A percentile compares a stretch with the other conserved stretches of the same genome.
Evolutionary conservation across 1,140 invertebrate genomes (phyloP).

Genomic region (Drosophila grimshawi): DNA sequence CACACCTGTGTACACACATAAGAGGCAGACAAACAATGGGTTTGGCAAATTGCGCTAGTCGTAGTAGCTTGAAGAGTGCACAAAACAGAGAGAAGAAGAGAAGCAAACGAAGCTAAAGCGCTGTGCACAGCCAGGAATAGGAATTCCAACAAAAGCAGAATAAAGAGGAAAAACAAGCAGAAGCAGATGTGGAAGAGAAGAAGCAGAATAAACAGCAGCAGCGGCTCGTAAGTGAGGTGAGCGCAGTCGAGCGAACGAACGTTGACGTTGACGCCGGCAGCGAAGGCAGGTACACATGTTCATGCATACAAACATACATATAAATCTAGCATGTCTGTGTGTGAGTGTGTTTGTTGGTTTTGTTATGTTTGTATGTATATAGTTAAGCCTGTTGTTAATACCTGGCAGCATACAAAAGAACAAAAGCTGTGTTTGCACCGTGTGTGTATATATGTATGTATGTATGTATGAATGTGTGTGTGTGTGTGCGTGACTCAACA

Average conservation of each 20-base stretch:
- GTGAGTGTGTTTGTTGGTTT: neutral
- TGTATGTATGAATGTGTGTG: conserved; percentile 15
- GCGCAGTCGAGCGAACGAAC: conserved; percentile 46
- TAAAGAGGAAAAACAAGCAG: conserved; percentile 25
- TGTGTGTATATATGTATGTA: conserved; percentile 29
- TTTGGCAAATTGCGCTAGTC: conserved; percentile 49
- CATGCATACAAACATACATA: conserved; percentile 30
- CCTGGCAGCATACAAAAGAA: conserved; percentile 68
- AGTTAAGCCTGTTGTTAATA: conserved; percentile 69
- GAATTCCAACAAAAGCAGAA: conserved; percentile 34
- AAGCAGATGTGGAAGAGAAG: neutral
- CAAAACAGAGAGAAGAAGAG: conserved; percentile 37
- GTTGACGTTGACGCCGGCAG: conserved; percentile 37
- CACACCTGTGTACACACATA: neutral
- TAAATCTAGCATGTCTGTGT: conserved; percentile 11
- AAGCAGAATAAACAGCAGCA: conserved; percentile 1
- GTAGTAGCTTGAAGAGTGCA: conserved; percentile 50
- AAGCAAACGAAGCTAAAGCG: neutral
- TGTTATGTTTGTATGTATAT: neutral
- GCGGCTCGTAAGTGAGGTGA: conserved; percentile 31
- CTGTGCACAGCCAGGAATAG: conserved; percentile 24
- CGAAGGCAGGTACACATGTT: conserved; percentile 35
- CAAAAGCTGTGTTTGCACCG: conserved; percentile 56
- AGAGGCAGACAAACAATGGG: conserved; percentile 60
- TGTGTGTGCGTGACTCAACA: conserved; percentile 63